phyloP scores from a whole-genome alignment of 2,888 invertebrate species.

The Agapostemon virescens region DNA sequence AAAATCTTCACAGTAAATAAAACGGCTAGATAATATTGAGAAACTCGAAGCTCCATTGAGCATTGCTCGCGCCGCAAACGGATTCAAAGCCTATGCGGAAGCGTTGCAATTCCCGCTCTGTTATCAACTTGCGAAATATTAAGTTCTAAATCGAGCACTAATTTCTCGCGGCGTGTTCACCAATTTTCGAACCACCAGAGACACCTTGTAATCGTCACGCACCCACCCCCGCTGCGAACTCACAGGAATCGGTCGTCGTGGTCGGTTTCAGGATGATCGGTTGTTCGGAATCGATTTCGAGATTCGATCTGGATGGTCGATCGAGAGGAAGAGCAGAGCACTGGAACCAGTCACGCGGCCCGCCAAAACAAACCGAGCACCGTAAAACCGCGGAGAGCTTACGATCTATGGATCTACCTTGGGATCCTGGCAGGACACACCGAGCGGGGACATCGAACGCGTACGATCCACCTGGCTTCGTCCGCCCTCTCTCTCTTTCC shows the following conservation, averaged over 20 bases:
- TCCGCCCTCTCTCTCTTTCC: slow-evolving; percentile 2
- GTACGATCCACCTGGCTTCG: slow-evolving; percentile 48
- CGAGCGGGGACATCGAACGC: slow-evolving; percentile 57
- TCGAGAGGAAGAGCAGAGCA: neutral
- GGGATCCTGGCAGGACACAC: slow-evolving; percentile 46
- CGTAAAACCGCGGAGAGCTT: slow-evolving; percentile 33
- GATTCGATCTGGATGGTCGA: neutral
- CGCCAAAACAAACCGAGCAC: slow-evolving; percentile 37
- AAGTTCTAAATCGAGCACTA: neutral
- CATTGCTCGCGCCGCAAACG: neutral
- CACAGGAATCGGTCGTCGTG: neutral
- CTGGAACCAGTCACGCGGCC: slow-evolving; percentile 37
- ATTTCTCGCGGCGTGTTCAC: neutral
- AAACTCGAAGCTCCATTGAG: no score
- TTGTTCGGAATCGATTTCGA: neutral
- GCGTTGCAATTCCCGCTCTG: neutral
- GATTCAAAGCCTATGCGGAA: neutral
- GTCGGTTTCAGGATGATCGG: slow-evolving; percentile 8
- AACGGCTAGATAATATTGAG: no score
- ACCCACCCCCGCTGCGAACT: neutral
- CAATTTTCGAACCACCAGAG: neutral
- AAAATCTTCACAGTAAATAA: no score
- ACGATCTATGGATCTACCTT: slow-evolving; percentile 51
- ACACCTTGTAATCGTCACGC: neutral
- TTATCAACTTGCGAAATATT: neutral